These are phyloP conservation scores for Genyomyrus donnyi DNA, from an alignment of 2,113 vertebrate species.

Conservation along the genomic window DNA sequence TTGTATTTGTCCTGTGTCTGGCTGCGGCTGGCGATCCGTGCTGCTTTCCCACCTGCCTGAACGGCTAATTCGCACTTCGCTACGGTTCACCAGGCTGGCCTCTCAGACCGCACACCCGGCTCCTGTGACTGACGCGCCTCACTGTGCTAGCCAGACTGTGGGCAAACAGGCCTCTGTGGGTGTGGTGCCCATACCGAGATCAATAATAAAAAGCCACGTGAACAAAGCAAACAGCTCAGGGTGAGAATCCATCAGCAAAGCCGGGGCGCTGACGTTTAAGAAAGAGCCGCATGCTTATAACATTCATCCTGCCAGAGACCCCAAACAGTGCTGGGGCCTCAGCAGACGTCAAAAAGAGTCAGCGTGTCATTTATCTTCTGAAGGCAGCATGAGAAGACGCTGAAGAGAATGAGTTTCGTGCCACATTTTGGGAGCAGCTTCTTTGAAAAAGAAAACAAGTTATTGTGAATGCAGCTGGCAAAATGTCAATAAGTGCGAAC, in stretches of 20 bases:
- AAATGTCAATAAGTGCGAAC: background rate
- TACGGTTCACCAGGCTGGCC: slow-evolving; percentile 40
- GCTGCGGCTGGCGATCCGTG: slow-evolving; percentile 36
- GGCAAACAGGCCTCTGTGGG: slow-evolving; percentile 20
- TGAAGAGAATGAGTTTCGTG: background rate
- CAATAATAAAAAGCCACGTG: background rate
- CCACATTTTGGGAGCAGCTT: background rate
- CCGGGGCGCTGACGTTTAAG: background rate
- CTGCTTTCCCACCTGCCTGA: slow-evolving; percentile 35
- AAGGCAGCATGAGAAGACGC: background rate
- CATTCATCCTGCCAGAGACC: background rate
- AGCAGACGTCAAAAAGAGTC: background rate
- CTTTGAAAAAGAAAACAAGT: background rate
- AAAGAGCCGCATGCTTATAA: slow-evolving; percentile 29
- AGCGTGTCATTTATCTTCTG: background rate
- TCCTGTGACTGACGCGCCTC: slow-evolving; percentile 49
- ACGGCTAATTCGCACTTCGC: slow-evolving; percentile 47
- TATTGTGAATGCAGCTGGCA: background rate
- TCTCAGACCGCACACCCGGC: slow-evolving; percentile 44
- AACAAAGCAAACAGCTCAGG: background rate
- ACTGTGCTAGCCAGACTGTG: slow-evolving; percentile 46
- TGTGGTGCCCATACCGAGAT: slow-evolving; percentile 1
- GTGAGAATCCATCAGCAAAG: slow-evolving; percentile 24
- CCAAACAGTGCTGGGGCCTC: background rate
- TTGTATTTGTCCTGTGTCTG: slow-evolving; percentile 37